Percentiles rank a stretch among this genome's conserved stretches.
Evolutionary conservation across 2,888 invertebrate genomes (phyloP).

Genomic region (Euproctis similis): DNA sequence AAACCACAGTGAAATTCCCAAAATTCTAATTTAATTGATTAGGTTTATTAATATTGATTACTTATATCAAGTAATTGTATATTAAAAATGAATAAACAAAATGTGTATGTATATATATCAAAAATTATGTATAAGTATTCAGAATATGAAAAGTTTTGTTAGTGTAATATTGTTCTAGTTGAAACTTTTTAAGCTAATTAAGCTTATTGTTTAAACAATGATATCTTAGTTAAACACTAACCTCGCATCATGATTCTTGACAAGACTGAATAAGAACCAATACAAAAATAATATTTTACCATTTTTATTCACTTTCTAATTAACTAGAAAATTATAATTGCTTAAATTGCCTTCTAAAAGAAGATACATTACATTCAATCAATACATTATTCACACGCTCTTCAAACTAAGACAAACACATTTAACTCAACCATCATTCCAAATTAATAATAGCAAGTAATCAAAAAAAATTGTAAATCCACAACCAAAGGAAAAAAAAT

Average conservation of each 20-base stretch:
- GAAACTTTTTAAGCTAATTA: too few species aligned
- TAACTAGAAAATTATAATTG: constrained; percentile 28
- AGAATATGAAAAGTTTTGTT: too few species aligned
- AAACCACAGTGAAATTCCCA: too few species aligned
- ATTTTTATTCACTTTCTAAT: constrained; percentile 26
- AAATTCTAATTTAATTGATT: too few species aligned
- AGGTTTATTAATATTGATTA: too few species aligned
- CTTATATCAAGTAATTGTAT: too few species aligned
- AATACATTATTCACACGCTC: background rate
- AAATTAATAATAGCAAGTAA: constrained; percentile 1
- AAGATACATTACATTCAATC: constrained; percentile 6
- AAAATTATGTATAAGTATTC: too few species aligned
- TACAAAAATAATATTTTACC: constrained; percentile 22
- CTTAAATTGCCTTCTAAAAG: constrained; percentile 23
- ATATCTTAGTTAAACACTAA: constrained; percentile 5
- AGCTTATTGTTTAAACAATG: background rate
- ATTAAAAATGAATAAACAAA: too few species aligned
- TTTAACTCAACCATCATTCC: background rate
- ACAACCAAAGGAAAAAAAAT: constrained; percentile 16
- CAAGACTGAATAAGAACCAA: constrained; percentile 20
- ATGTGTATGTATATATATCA: too few species aligned
- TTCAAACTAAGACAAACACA: background rate
- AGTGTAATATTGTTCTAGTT: too few species aligned
- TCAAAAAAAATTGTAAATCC: constrained; percentile 4
- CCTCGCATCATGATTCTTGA: constrained; percentile 9